Base-by-base conservation (phyloP, 1,140 invertebrate species). In the Drosophila teissieri region DNA sequence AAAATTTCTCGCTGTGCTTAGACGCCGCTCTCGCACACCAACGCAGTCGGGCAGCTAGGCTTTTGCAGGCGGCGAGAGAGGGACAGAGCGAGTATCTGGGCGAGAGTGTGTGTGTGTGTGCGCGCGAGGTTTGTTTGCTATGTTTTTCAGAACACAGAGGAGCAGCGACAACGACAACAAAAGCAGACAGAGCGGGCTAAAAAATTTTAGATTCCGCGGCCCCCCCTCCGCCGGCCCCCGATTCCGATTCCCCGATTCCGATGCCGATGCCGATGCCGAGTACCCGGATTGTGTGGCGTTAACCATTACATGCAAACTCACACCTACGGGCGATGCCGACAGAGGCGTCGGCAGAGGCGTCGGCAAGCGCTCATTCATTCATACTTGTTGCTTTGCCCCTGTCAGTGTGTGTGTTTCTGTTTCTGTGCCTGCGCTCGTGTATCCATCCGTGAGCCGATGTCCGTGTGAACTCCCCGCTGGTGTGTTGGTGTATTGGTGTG, bases 241-340 rank as follows among this genome's bases (percentile, higher is more conserved):
- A 24, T 24, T 24, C 24, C 31, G 27, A 7, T 27, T 27, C 27
- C 6, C 6, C 24, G 5, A 24, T 24, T 24, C 24, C 24, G 24
- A 24, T 24, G 3, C 49, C 34, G 10, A 27, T 27, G 12, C 19
- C 34, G 24, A 48, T n/a, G 15, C 61, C 37, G 31, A 65, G 4
- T 65, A 17, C 31, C 14, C 64, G 60, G 39, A 42, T 31, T 63
- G 60, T 86, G 77, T 89, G 80, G 84, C 83, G 83, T 88, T 80
- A 86, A 88, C 80, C 85, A 89, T 80, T 89, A 84, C 84, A 89
- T 78, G 69, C 80, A 84, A 89, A 90, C 73, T 90, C 84, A 74
- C 84, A 88, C 83, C 76, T 63, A 82, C 75, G 76, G 69, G 31
- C 58, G 17, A 62, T 62, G 62, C 54, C 52, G 63, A 19, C 61